Evolutionary conservation across 2,113 vertebrate genomes (phyloP).

Genomic region (Ceyx margarethae): DNA sequence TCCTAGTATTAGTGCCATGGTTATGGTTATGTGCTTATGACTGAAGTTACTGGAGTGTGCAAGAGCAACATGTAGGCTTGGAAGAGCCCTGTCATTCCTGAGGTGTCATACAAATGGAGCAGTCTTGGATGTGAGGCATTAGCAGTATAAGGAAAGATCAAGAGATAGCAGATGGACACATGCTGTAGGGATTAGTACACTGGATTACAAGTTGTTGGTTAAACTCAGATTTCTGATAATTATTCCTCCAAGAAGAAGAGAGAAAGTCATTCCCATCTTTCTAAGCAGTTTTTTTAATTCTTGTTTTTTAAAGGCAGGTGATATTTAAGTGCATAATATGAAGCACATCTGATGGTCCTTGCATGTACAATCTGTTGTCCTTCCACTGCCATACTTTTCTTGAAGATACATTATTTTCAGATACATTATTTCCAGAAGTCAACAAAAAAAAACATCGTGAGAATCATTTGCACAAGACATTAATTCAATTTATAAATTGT

Average conservation of each 20-base stretch:
- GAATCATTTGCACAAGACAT: background rate
- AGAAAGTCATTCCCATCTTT: background rate
- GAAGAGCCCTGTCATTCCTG: background rate
- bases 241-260: background rate
- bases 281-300: background rate
- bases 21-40: background rate
- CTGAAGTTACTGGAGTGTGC: background rate
- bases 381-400: background rate
- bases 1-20: background rate
- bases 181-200: conserved; percentile 16
- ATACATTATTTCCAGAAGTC: background rate
- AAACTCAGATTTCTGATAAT: conserved; percentile 35
- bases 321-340: background rate
- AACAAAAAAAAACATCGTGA: background rate
- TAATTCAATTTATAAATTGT: background rate
- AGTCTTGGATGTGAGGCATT: background rate
- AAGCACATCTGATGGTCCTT: background rate
- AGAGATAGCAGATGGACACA: background rate
- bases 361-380: background rate
- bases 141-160: background rate
- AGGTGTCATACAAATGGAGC: background rate
- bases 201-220: conserved; percentile 15
- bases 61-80: background rate
- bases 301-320: background rate
- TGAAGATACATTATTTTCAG: background rate